Evolutionary conservation across 2,113 vertebrate genomes (phyloP).

Genomic region (Romanogobio albipinnatus): DNA sequence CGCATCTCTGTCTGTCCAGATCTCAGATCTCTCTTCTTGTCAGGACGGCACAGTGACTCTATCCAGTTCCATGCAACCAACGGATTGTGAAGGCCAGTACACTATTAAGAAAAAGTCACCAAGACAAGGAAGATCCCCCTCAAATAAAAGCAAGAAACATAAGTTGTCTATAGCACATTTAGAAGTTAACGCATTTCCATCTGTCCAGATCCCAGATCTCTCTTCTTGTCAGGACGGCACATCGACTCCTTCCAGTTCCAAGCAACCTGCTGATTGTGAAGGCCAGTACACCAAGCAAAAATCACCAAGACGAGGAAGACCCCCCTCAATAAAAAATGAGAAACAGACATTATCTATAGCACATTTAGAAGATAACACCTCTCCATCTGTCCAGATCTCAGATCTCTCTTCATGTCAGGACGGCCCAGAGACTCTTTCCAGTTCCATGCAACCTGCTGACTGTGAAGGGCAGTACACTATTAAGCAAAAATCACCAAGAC

Average conservation of each 20-base stretch:
- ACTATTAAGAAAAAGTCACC: neutral
- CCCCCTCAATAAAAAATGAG: neutral
- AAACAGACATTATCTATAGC: neutral
- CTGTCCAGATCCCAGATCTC: neutral
- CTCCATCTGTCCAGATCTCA: neutral
- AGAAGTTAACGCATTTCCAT: neutral
- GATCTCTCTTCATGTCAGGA: neutral
- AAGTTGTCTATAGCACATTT: neutral
- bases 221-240: neutral
- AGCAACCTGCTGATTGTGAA: too few species aligned
- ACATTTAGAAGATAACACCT: neutral
- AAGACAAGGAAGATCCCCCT: neutral
- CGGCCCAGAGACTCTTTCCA: too few species aligned
- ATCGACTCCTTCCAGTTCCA: too few species aligned
- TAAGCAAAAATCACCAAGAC: neutral
- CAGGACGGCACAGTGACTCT: neutral
- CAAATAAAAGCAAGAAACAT: neutral
- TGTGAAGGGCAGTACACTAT: neutral
- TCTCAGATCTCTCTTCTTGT: neutral
- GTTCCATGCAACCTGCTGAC: too few species aligned
- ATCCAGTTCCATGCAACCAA: too few species aligned
- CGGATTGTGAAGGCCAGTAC: neutral
- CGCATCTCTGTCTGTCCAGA: neutral
- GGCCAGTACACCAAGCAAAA: neutral
- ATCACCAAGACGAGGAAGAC: neutral